These are phyloP conservation scores for Drosophila kikkawai DNA, from an alignment of 1,140 invertebrate species.

Conservation along the genomic window DNA sequence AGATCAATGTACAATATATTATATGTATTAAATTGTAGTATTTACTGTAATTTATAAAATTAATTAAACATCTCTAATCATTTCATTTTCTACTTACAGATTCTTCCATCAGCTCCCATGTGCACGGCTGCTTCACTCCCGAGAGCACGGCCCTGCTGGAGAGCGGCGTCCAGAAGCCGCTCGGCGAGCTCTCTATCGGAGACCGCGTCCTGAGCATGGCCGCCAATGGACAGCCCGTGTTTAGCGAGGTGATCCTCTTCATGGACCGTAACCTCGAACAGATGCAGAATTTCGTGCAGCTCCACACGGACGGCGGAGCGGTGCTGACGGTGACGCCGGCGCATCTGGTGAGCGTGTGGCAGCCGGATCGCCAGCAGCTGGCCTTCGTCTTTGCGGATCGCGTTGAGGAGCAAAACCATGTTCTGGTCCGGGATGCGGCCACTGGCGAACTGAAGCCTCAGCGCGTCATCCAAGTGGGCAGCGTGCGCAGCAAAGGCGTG, in stretches of 20 bases:
- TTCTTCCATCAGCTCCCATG: conserved; percentile 93
- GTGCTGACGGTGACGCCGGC: conserved; percentile 92
- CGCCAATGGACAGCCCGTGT: conserved; percentile 88
- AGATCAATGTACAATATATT: not conserved
- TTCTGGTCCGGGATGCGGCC: conserved; percentile 85
- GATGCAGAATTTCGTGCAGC: conserved; percentile 89
- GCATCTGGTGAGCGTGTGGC: conserved; percentile 89
- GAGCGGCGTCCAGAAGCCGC: conserved; percentile 86
- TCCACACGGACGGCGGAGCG: conserved; percentile 90
- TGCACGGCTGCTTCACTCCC: conserved; percentile 93
- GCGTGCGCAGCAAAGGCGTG: conserved; percentile 89
- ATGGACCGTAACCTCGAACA: conserved; percentile 91
- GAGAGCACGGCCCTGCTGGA: conserved; percentile 88
- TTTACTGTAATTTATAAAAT: not conserved
- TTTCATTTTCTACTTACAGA: conserved; percentile 88
- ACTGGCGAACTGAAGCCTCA: conserved; percentile 87
- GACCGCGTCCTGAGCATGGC: conserved; percentile 93
- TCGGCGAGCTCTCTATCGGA: conserved; percentile 91
- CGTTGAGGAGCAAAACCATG: conserved; percentile 86
- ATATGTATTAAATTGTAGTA: not conserved
- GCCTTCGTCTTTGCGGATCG: conserved; percentile 87
- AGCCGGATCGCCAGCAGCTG: conserved; percentile 76
- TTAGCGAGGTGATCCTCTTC: conserved; percentile 95
- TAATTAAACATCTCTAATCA: conserved; percentile 2
- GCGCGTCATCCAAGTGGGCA: conserved; percentile 87